A percentile compares a stretch with the other conserved stretches of the same genome.
Conservation (phyloP, 2,113 vertebrate genomes). For the Rhabdomys dilectus region DNA sequence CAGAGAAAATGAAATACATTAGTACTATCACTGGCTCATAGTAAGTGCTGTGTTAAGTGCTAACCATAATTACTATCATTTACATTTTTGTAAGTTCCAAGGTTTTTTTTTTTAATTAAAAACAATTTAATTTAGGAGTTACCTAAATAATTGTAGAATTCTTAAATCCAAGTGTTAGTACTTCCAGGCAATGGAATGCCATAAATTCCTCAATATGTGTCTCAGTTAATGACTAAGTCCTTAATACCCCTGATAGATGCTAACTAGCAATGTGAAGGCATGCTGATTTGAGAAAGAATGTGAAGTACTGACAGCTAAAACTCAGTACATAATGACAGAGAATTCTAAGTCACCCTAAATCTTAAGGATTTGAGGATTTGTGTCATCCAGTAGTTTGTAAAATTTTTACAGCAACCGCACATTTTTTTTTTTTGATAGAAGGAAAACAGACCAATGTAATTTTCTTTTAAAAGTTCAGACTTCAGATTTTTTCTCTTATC, state of each 20-base stretch:
- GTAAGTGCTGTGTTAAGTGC: neutral
- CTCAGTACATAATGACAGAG: neutral
- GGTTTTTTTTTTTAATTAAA: neutral
- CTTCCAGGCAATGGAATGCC: neutral
- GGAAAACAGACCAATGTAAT: neutral
- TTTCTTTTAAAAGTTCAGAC: neutral
- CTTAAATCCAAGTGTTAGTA: neutral
- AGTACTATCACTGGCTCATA: neutral
- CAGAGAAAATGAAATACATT: neutral
- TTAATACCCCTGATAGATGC: neutral
- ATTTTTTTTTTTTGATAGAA: constrained; percentile 16
- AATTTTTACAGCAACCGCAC: neutral
- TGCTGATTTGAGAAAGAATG: neutral
- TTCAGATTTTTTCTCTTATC: neutral
- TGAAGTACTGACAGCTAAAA: neutral
- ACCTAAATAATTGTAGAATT: neutral
- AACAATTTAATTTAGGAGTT: neutral
- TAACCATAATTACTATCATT: constrained; percentile 2
- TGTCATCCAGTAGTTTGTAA: neutral
- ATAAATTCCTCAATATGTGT: neutral
- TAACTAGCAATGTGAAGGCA: neutral
- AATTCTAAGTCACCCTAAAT: constrained; percentile 11
- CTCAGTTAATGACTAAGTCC: neutral
- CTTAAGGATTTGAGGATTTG: neutral
- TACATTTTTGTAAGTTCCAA: neutral